Percentiles rank a stretch among this genome's conserved stretches.
Evolutionary conservation across 2,888 invertebrate genomes (phyloP).

Genomic region (Falcaria lacertinaria): DNA sequence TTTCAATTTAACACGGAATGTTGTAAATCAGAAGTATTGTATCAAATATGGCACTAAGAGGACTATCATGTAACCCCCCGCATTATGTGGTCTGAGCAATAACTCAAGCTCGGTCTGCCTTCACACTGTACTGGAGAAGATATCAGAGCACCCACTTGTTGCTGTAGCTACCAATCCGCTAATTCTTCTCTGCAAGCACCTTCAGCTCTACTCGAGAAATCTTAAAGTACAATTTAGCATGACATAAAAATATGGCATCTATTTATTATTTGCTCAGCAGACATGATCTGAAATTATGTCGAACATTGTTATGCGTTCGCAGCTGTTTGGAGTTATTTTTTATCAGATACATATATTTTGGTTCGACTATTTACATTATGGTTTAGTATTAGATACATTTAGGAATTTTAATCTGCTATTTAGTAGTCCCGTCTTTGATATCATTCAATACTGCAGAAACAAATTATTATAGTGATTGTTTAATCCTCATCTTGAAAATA

Average conservation of each 20-base stretch:
- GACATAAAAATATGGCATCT: conserved; percentile 5
- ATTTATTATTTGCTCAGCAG: conserved; percentile 22
- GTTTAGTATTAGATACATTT: conserved; percentile 8
- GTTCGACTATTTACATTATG: no score
- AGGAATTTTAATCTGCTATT: no score
- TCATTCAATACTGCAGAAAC: no score
- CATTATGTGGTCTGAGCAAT: conserved; percentile 49
- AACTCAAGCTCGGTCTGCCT: conserved; percentile 48
- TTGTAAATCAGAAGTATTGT: conserved; percentile 3
- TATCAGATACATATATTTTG: no score
- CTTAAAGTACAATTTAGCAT: conserved; percentile 14
- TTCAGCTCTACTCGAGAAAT: conserved; percentile 7
- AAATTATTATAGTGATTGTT: no score
- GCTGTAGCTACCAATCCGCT: conserved; percentile 49
- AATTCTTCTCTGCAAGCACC: conserved; percentile 17
- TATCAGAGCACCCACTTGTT: conserved; percentile 51
- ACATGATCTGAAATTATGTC: conserved; percentile 32
- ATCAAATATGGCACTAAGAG: conserved; percentile 15
- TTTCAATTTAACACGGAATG: background rate
- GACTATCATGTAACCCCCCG: conserved; percentile 28
- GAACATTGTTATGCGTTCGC: conserved; percentile 25
- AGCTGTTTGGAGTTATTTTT: conserved; percentile 15
- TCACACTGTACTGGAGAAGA: conserved; percentile 27
- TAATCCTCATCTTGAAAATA: no score
- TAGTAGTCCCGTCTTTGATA: no score